Evolutionary conservation across 1,140 invertebrate species (phyloP).

Genomic region (Meloidogyne floridensis): DNA sequence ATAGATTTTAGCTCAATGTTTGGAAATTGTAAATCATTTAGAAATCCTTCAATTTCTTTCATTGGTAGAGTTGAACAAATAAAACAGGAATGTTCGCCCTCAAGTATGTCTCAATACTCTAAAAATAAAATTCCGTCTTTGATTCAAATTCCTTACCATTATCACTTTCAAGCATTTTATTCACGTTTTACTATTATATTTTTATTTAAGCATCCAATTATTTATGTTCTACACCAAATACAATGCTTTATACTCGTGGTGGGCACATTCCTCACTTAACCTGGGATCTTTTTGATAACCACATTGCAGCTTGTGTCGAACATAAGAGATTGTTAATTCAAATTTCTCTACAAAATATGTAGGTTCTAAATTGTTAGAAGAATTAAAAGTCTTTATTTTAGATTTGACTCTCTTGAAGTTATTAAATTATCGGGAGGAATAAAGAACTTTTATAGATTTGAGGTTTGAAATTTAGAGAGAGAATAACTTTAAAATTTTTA

Average conservation of each 20-base stretch:
- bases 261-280: neutral
- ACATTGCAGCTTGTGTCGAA: neutral
- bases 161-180: too few relatives aligned
- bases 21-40: neutral
- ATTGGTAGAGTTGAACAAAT: neutral
- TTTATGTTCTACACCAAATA: slow-evolving; percentile 9
- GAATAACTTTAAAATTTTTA: neutral
- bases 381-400: neutral
- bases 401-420: neutral
- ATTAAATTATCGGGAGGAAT: neutral
- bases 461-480: neutral
- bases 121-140: too few relatives aligned
- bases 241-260: neutral
- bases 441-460: neutral
- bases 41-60: neutral
- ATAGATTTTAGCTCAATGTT: neutral
- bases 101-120: neutral
- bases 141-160: too few relatives aligned
- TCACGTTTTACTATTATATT: neutral
- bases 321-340: neutral
- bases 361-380: neutral
- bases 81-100: neutral
- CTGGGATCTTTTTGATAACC: neutral
- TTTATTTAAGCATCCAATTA: neutral
- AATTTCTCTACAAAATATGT: neutral